A percentile compares a stretch with the other conserved stretches of the same genome.
Conservation (phyloP, 2,113 vertebrate genomes). For the Rhinoderma darwinii region DNA sequence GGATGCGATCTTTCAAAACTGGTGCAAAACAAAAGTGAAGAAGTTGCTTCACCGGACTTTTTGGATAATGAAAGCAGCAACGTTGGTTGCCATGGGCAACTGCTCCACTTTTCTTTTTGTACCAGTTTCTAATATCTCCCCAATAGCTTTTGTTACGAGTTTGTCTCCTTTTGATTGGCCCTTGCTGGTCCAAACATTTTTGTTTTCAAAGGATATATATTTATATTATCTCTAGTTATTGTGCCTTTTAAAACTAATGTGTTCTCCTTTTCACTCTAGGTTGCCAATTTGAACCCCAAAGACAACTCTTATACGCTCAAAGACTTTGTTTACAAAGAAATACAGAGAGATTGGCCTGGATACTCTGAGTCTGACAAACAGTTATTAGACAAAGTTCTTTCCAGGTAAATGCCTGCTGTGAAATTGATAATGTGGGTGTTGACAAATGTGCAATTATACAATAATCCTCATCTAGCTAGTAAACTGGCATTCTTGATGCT, state of each 20-base stretch:
- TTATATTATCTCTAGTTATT: no score
- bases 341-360: slow-evolving; percentile 91
- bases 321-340: slow-evolving; percentile 86
- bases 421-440: background rate
- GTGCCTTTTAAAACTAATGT: background rate
- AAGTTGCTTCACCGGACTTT: no score
- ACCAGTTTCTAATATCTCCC: no score
- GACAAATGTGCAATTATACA: background rate
- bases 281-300: slow-evolving; percentile 87
- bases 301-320: slow-evolving; percentile 89
- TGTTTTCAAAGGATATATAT: no score
- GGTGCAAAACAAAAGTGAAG: no score
- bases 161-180: background rate
- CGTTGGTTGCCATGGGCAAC: no score
- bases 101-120: no score
- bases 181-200: background rate
- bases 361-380: slow-evolving; percentile 84
- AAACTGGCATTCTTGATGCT: background rate
- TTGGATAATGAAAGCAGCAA: no score
- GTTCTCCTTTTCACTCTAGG: slow-evolving; percentile 69
- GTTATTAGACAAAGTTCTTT: slow-evolving; percentile 79
- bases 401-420: slow-evolving; percentile 74
- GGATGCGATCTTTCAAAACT: no score
- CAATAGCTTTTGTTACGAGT: background rate
- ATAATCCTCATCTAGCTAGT: background rate